phyloP scores from a whole-genome alignment of 2,797 vertebrate genomes.

The Urosaurus nigricauda region DNA sequence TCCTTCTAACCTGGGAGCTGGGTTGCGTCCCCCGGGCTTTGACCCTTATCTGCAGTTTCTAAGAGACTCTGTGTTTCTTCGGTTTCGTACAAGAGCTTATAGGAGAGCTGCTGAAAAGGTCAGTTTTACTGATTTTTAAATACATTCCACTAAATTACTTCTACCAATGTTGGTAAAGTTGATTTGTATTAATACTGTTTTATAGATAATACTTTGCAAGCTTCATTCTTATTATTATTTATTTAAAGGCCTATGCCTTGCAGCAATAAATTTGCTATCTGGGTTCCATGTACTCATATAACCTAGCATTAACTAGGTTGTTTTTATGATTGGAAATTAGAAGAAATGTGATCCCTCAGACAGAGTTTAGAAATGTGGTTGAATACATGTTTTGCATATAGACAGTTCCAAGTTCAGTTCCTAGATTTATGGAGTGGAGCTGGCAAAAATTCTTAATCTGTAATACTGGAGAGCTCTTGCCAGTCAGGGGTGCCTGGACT shows the following conservation, averaged over 20 bases:
- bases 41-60: constrained; percentile 96
- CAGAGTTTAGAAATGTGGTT: background rate
- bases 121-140: constrained; percentile 44
- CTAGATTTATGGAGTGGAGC: background rate
- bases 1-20: constrained; percentile 93
- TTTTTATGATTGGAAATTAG: background rate
- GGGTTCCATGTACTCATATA: background rate
- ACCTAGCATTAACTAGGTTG: background rate
- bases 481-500: background rate
- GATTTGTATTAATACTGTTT: background rate
- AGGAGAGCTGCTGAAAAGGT: constrained; percentile 95
- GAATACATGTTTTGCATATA: background rate
- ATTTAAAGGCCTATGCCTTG: background rate
- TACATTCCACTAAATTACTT: background rate
- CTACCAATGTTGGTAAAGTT: background rate
- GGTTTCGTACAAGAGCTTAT: constrained; percentile 98
- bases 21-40: constrained; percentile 93
- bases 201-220: background rate
- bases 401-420: background rate
- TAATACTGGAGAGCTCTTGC: background rate
- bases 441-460: background rate
- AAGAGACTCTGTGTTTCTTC: constrained; percentile 93
- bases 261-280: background rate
- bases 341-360: background rate
- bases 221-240: background rate